phyloP scores from a whole-genome alignment of 2,888 invertebrate species.

The Tuberolachnus salignus region DNA sequence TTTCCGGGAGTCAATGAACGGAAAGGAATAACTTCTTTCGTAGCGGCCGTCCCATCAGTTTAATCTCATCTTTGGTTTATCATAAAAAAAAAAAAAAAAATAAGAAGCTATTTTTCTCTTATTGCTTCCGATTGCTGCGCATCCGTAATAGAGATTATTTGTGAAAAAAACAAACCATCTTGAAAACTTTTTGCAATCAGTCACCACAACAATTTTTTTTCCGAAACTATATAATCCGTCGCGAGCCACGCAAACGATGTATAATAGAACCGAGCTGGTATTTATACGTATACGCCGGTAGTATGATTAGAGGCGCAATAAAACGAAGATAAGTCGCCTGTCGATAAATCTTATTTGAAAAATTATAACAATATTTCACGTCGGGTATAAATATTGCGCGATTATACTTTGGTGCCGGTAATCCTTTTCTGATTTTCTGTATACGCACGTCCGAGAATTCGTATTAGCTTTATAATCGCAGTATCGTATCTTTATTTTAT shows the following conservation, averaged over 20 bases:
- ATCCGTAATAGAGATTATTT: conserved; percentile 22
- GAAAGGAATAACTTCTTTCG: too few relatives aligned
- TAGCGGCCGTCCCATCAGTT: neutral
- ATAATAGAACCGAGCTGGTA: neutral
- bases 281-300: conserved; percentile 15
- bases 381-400: neutral
- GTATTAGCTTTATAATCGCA: too few relatives aligned
- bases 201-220: conserved; percentile 25
- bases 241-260: conserved; percentile 13
- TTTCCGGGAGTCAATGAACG: neutral
- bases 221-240: conserved; percentile 26
- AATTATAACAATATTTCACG: conserved; percentile 18
- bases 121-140: neutral
- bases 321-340: neutral
- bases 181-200: conserved; percentile 44
- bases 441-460: neutral
- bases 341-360: conserved; percentile 26
- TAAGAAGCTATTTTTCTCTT: neutral
- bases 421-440: neutral
- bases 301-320: conserved; percentile 2
- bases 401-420: neutral
- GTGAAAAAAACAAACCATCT: conserved; percentile 5
- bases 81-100: neutral
- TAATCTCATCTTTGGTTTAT: conserved; percentile 4
- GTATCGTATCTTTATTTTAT: too few relatives aligned